Conservation (phyloP, 2,888 invertebrate species). For the Cheilosia grossa region DNA sequence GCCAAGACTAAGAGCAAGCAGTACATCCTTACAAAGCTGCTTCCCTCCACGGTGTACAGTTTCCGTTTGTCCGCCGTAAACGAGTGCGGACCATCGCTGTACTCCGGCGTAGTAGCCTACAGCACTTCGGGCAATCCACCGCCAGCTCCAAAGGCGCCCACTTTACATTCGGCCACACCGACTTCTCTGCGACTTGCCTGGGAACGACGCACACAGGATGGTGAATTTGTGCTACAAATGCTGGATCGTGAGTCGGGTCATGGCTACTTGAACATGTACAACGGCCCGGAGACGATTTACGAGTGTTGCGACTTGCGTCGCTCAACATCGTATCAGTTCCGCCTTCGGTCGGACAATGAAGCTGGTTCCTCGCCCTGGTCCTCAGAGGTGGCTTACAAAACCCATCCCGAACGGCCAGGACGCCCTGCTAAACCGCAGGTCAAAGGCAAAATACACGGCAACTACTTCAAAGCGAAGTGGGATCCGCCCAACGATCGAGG, state of each 20-base stretch:
- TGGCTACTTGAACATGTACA: conserved; percentile 91
- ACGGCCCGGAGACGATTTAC: conserved; percentile 89
- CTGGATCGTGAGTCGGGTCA: conserved; percentile 88
- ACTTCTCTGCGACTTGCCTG: conserved; percentile 89
- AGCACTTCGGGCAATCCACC: conserved; percentile 93
- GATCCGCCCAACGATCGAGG: conserved; percentile 90
- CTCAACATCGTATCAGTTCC: conserved; percentile 92
- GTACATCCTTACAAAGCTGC: conserved; percentile 89
- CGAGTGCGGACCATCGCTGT: conserved; percentile 89
- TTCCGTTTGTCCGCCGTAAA: conserved; percentile 94
- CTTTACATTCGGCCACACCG: conserved; percentile 86
- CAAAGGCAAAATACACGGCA: conserved; percentile 92
- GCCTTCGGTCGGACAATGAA: conserved; percentile 91
- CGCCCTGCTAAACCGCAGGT: conserved; percentile 90
- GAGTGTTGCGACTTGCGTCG: conserved; percentile 88
- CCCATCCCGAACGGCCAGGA: conserved; percentile 90
- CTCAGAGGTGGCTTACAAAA: conserved; percentile 89
- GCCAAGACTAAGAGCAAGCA: conserved; percentile 90
- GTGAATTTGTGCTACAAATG: conserved; percentile 93
- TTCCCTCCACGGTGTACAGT: conserved; percentile 90
- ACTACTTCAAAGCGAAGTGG: conserved; percentile 92
- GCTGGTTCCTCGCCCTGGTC: conserved; percentile 94
- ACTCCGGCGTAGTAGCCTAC: conserved; percentile 87
- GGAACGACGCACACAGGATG: conserved; percentile 90
- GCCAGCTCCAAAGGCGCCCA: conserved; percentile 90